Percentiles rank a stretch among this genome's conserved stretches.
These are phyloP conservation scores for Rhizoglyphus robini DNA, from an alignment of 1,140 invertebrate species.

Conservation along the genomic window DNA sequence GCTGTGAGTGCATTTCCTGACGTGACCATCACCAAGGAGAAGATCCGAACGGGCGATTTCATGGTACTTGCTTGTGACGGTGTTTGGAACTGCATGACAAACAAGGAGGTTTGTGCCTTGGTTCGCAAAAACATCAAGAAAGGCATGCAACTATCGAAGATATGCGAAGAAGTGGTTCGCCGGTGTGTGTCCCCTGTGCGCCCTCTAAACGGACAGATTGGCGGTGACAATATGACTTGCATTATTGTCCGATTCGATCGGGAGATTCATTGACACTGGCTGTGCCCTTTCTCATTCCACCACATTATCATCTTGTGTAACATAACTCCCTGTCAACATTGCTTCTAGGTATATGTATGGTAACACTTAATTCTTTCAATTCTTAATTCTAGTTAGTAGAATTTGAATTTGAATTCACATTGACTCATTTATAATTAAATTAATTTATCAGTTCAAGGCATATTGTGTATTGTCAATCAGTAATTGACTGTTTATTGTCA, in stretches of 20 bases:
- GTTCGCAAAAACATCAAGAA: constrained; percentile 48
- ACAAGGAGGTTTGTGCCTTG: constrained; percentile 83
- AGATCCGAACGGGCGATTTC: constrained; percentile 51
- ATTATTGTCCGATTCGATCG: constrained; percentile 53
- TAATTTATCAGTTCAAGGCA: no score
- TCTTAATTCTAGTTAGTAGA: no score
- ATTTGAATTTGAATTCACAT: no score
- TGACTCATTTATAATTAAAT: no score
- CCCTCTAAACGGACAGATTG: constrained; percentile 80
- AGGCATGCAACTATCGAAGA: constrained; percentile 52
- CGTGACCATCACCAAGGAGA: constrained; percentile 54
- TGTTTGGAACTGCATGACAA: constrained; percentile 95
- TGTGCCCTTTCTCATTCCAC: no score
- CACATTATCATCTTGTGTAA: no score
- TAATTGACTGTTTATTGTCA: no score
- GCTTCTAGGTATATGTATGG: no score
- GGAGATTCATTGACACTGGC: background rate
- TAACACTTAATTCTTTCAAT: no score
- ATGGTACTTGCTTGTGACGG: constrained; percentile 93
- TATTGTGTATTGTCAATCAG: no score
- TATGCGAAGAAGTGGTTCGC: constrained; percentile 93
- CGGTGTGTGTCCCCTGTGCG: constrained; percentile 75
- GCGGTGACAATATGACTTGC: constrained; percentile 98
- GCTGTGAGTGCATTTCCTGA: constrained; percentile 96
- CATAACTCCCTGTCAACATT: no score